Base-by-base conservation (phyloP, 2,113 vertebrate genomes). In the Sebastes schlegelii region DNA sequence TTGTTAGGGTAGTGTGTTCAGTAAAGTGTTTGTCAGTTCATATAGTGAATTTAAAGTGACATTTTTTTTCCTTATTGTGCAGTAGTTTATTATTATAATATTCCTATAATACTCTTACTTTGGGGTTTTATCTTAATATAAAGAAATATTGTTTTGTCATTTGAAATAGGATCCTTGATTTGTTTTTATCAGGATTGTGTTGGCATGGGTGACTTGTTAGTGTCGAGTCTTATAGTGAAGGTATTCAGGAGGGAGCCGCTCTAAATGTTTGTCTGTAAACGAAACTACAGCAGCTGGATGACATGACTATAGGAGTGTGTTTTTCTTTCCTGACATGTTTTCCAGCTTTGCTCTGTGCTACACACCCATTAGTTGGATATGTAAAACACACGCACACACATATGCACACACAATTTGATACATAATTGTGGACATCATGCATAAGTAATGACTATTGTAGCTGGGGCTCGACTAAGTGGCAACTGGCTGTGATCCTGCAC, bases 401-500 rank as follows among this genome's bases (percentile, higher is more conserved):
- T 80, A 70, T 16, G 34, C 77, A 74, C 26, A 70, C 76, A 87
- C 76, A 79, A 82, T 90, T 86, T 85, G 77, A 89, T 80, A 78
- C 82, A 89, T 88, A 91, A 94, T 75, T 77, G 89, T 90, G 79
- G 79, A 91, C 81, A 86, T 87, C 79, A 92, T 93, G 89, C 81
- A 92, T 91, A 89, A 92, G 81, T 94, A 89, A 92, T 90, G 84
- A 83, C 65, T 79, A 54, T 88, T 93, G 81, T 88, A 88, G 81
- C 83, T 70, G 74, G 78, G 79, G 77, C 83, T 83, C 84, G 65
- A 64, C 87, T 90, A 92, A 93, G 87, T 91, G 85, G 86, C 76
- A 87, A 88, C 85, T 90, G 86, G 78, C 85, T 89, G 88, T 81
- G 85, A 86, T 91, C 81, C 81, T 88, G 82, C 55, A 45, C 83